Percentiles rank a stretch among this genome's conserved stretches.
These are phyloP conservation scores for Diploscapter pachys DNA, from an alignment of 1,140 invertebrate genomes.

Conservation along the genomic window DNA sequence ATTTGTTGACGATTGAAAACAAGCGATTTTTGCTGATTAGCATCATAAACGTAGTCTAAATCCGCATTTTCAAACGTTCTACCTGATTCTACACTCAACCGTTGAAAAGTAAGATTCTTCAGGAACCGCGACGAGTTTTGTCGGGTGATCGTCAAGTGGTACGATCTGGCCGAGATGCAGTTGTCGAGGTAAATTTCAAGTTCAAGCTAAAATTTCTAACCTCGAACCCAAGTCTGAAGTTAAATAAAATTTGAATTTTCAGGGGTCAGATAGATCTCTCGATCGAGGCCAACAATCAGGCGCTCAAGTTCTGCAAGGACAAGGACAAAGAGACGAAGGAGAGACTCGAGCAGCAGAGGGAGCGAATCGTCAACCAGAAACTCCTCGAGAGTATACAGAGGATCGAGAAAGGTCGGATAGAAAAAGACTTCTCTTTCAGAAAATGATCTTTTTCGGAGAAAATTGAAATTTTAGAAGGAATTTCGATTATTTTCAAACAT, in stretches of 20 bases:
- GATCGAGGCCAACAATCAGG: conserved; percentile 52
- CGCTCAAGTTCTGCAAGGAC: conserved; percentile 58
- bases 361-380: conserved; percentile 54
- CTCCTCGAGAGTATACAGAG: conserved; percentile 55
- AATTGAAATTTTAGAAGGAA: too few species aligned
- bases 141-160: conserved; percentile 58
- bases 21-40: not conserved
- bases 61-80: too few species aligned
- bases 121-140: conserved; percentile 51
- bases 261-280: conserved; percentile 56
- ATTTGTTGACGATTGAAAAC: conserved; percentile 16
- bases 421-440: not conserved
- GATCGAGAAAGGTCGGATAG: conserved; percentile 52
- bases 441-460: too few species aligned
- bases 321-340: conserved; percentile 51
- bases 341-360: conserved; percentile 51
- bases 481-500: not conserved
- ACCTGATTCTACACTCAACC: too few species aligned
- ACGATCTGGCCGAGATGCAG: conserved; percentile 53
- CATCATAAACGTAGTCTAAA: conserved; percentile 9
- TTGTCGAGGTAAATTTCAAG: conserved; percentile 19
- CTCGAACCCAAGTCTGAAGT: too few species aligned
- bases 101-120: conserved; percentile 13
- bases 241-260: too few species aligned
- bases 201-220: too few species aligned